Evolutionary conservation across 1,140 invertebrate genomes (phyloP).

Genomic region (Drosophila paulistorum): DNA sequence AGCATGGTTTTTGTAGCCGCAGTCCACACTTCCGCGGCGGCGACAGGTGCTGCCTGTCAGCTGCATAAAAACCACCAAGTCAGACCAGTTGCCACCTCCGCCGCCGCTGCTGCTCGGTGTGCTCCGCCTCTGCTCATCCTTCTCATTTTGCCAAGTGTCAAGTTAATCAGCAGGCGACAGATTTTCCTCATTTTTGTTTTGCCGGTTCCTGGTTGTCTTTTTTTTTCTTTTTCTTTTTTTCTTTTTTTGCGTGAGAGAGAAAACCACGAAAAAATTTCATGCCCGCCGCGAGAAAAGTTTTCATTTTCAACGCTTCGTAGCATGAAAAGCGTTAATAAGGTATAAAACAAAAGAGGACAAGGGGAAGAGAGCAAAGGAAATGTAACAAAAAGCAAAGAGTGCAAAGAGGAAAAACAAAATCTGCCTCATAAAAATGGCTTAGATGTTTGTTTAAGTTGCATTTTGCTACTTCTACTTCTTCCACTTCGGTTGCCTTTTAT

Average conservation of each 20-base stretch:
- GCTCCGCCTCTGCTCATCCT: constrained; percentile 18
- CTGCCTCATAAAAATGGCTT: constrained; percentile 63
- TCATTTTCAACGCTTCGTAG: constrained; percentile 44
- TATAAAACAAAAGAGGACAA: constrained; percentile 44
- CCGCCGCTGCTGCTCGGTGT: constrained; percentile 14
- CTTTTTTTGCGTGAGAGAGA: constrained; percentile 20
- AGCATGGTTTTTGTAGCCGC: constrained; percentile 31
- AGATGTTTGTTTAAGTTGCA: constrained; percentile 67
- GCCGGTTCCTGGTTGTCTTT: constrained; percentile 22
- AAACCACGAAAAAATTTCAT: constrained; percentile 53
- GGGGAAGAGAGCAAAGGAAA: neutral
- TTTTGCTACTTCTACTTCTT: constrained; percentile 30
- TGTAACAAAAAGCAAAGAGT: constrained; percentile 27
- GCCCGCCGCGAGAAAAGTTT: constrained; percentile 66
- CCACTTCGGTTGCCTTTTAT: constrained; percentile 48
- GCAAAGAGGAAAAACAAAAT: constrained; percentile 51
- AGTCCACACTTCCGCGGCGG: constrained; percentile 40
- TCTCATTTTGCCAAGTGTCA: constrained; percentile 46
- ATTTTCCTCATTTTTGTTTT: constrained; percentile 29
- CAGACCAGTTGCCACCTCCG: constrained; percentile 5
- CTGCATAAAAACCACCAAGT: constrained; percentile 64
- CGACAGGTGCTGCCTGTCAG: constrained; percentile 74
- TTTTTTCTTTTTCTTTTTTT: constrained; percentile 27
- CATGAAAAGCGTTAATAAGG: constrained; percentile 74
- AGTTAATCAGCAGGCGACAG: constrained; percentile 70